phyloP scores from a whole-genome alignment of 35 echinoderm and acorn worm genomes.

The Stichopus chloronotus region DNA sequence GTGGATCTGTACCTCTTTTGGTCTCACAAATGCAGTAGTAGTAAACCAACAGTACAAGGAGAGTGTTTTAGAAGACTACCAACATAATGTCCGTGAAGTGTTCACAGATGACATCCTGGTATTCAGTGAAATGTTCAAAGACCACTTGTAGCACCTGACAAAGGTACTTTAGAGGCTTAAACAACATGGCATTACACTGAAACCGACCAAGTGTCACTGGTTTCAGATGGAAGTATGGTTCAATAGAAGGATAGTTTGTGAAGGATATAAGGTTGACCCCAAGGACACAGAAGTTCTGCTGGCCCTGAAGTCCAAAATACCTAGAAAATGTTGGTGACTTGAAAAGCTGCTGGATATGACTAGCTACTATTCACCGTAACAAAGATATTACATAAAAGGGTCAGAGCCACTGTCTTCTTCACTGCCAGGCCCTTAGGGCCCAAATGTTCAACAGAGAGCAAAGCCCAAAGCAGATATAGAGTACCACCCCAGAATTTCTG shows the following conservation, averaged over 20 bases:
- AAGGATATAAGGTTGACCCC: slow-evolving; percentile 54
- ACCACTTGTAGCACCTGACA: slow-evolving; percentile 36
- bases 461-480: too few species aligned
- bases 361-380: slow-evolving; percentile 60
- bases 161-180: slow-evolving; percentile 23
- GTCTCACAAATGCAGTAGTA: slow-evolving; percentile 73
- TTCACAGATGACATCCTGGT: slow-evolving; percentile 74
- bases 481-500: too few species aligned
- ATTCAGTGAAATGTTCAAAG: slow-evolving; percentile 67
- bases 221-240: slow-evolving; percentile 57
- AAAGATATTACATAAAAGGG: too few species aligned
- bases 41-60: slow-evolving; percentile 79
- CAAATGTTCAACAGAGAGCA: too few species aligned
- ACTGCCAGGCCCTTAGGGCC: too few species aligned
- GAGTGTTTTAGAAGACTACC: slow-evolving; percentile 8
- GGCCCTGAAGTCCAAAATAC: slow-evolving; percentile 51
- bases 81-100: slow-evolving; percentile 76
- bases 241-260: slow-evolving; percentile 53
- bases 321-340: slow-evolving; percentile 62
- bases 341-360: slow-evolving; percentile 60
- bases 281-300: slow-evolving; percentile 56
- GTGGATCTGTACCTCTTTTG: slow-evolving; percentile 70
- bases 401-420: too few species aligned
- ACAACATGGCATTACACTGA: slow-evolving; percentile 68
- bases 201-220: slow-evolving; percentile 48